Percentiles rank a stretch among this genome's conserved stretches.
Evolutionary conservation across 2,113 vertebrate species (phyloP).

Genomic region (Xenotilapia longispinis): DNA sequence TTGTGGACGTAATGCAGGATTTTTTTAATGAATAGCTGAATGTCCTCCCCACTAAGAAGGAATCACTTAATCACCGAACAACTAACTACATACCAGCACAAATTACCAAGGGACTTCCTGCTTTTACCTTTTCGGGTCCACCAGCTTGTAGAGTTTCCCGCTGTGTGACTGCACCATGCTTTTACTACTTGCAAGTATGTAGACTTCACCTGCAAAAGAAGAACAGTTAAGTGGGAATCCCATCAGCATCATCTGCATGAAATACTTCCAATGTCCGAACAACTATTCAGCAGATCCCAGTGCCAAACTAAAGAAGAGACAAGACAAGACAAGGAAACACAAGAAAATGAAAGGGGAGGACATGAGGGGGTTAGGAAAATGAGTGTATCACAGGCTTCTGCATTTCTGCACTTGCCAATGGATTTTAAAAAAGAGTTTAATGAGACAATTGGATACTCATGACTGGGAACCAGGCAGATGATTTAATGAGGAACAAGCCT

Average conservation of each 20-base stretch:
- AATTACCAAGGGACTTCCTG: background rate
- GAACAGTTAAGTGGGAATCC: background rate
- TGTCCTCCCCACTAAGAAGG: background rate
- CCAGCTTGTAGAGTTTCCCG: conserved; percentile 93
- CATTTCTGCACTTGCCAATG: conserved; percentile 45
- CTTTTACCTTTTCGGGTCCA: conserved; percentile 93
- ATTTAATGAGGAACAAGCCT: conserved; percentile 69
- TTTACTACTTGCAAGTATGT: conserved; percentile 94
- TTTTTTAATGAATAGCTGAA: background rate
- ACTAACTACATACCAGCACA: background rate
- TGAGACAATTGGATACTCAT: conserved; percentile 56
- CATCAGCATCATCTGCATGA: background rate
- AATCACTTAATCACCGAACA: background rate
- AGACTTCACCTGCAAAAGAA: conserved; percentile 85
- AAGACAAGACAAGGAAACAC: background rate
- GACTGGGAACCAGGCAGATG: conserved; percentile 58
- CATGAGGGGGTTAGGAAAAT: background rate
- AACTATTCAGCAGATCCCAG: background rate
- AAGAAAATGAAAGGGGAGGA: background rate
- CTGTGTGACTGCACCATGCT: conserved; percentile 89
- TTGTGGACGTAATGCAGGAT: background rate
- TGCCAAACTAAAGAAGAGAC: background rate
- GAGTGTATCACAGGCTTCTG: conserved; percentile 22
- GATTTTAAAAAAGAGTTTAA: conserved; percentile 39
- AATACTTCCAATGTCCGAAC: background rate